Evolutionary conservation across 2,113 vertebrate species (phyloP).

Genomic region (Anolis sagrei): DNA sequence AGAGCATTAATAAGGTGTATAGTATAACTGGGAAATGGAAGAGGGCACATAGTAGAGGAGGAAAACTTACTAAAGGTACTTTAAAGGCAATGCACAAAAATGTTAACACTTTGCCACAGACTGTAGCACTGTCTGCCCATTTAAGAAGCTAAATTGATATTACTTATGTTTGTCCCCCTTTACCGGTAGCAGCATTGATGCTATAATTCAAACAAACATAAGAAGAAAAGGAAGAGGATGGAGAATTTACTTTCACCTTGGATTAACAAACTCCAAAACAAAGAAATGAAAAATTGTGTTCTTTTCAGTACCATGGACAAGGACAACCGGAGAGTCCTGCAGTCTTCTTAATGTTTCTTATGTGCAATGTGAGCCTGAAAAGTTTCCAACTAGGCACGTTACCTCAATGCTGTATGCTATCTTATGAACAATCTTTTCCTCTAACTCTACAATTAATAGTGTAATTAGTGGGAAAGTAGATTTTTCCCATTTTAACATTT

Average conservation of each 20-base stretch:
- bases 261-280: background rate
- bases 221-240: background rate
- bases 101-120: background rate
- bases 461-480: background rate
- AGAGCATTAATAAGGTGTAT: background rate
- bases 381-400: background rate
- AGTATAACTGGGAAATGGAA: background rate
- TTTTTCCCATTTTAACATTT: background rate
- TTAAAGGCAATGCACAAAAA: background rate
- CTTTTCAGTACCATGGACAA: conserved; percentile 71
- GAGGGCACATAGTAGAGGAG: background rate
- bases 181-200: background rate
- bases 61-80: background rate
- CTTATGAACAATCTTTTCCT: background rate
- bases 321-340: background rate
- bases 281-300: background rate
- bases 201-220: background rate
- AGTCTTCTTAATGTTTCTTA: fast-evolving
- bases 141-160: background rate
- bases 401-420: background rate
- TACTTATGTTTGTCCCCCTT: background rate
- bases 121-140: background rate
- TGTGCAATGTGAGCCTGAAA: background rate
- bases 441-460: background rate
- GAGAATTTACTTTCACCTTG: background rate